Evolutionary conservation across 1,140 invertebrate species (phyloP).

Genomic region (Lucilia cuprina): DNA sequence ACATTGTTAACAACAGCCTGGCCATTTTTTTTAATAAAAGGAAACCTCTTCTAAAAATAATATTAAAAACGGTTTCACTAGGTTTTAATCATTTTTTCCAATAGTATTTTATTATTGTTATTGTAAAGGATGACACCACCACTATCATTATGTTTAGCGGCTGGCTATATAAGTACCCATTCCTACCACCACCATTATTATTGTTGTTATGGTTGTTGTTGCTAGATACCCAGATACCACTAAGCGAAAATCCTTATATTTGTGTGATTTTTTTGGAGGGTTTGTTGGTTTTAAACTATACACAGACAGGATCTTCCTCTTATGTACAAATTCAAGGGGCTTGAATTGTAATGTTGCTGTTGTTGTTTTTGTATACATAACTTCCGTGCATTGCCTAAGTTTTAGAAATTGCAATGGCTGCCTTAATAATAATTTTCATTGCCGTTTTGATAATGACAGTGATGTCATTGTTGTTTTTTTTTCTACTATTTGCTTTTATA

Average conservation of each 20-base stretch:
- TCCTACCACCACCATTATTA: background rate
- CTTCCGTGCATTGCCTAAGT: constrained; percentile 5
- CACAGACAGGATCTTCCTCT: too few relatives aligned
- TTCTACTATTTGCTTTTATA: background rate
- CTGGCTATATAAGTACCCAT: background rate
- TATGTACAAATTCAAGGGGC: background rate
- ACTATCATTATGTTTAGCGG: constrained; percentile 29
- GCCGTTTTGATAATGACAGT: background rate
- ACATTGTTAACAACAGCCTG: too few relatives aligned
- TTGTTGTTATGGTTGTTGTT: background rate
- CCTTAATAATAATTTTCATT: background rate
- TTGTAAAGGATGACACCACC: constrained; percentile 30
- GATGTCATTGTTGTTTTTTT: constrained; percentile 1
- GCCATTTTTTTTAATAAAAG: too few relatives aligned
- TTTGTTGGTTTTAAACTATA: constrained; percentile 9
- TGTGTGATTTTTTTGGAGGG: background rate
- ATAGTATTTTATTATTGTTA: background rate
- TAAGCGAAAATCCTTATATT: background rate
- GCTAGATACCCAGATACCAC: background rate
- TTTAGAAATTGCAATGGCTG: constrained; percentile 26
- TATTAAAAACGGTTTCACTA: too few relatives aligned
- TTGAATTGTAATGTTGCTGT: background rate
- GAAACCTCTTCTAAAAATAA: too few relatives aligned
- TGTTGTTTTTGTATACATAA: background rate
- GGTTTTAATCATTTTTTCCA: too few relatives aligned